Conservation (phyloP, 2,113 vertebrate genomes). For the Piaya cayana region DNA sequence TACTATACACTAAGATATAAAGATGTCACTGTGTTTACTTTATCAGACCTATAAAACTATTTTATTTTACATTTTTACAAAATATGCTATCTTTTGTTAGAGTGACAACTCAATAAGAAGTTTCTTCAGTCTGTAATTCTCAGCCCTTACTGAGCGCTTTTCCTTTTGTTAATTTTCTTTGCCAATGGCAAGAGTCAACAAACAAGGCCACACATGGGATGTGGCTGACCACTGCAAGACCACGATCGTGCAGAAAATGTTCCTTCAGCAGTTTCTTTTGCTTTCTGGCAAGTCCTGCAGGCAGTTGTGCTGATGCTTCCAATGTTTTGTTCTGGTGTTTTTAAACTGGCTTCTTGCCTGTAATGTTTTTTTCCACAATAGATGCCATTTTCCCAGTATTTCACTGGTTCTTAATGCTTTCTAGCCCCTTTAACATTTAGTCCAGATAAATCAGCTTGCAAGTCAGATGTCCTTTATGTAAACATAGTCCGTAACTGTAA, state of each 20-base stretch:
- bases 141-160: neutral
- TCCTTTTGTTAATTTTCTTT: neutral
- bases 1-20: neutral
- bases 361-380: neutral
- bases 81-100: neutral
- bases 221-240: neutral
- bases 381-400: neutral
- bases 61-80: neutral
- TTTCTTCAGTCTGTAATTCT: neutral
- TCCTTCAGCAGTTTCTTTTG: neutral
- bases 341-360: neutral
- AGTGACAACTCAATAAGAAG: neutral
- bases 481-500: neutral
- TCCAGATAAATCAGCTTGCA: neutral
- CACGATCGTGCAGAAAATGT: neutral
- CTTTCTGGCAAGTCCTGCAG: constrained; percentile 13
- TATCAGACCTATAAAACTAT: neutral
- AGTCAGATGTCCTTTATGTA: neutral
- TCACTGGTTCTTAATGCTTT: neutral
- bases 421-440: neutral
- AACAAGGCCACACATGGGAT: neutral
- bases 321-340: neutral
- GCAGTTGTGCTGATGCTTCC: neutral
- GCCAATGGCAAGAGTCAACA: neutral
- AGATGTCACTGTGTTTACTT: neutral